A percentile compares a stretch with the other conserved stretches of the same genome.
Conservation (phyloP, 2,888 invertebrate genomes). For the Tipula unca region DNA sequence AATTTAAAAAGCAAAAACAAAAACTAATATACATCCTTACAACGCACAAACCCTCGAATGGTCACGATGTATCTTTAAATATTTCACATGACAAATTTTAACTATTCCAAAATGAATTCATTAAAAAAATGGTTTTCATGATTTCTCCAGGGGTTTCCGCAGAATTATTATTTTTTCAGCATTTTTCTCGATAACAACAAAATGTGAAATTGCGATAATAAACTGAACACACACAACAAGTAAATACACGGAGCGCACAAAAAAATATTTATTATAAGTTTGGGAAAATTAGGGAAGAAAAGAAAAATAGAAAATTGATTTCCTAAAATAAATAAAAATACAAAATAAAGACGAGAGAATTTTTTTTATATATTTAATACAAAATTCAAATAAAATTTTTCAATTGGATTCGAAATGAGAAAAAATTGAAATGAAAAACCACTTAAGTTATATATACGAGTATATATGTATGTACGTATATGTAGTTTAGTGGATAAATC, state of each 20-base stretch:
- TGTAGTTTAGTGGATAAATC: slow-evolving; percentile 14
- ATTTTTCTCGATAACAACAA: neutral
- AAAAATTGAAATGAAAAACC: neutral
- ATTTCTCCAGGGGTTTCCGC: neutral
- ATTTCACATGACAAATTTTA: neutral
- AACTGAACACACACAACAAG: neutral
- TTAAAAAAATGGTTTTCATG: neutral
- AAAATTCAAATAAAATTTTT: neutral
- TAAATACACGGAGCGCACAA: neutral
- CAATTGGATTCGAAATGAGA: neutral
- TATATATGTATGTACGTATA: no score
- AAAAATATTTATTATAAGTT: neutral
- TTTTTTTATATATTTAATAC: neutral
- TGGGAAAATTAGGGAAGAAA: neutral
- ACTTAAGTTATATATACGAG: neutral
- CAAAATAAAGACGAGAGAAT: neutral
- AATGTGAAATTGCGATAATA: neutral
- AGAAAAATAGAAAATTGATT: neutral
- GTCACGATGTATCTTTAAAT: neutral
- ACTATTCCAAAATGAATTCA: neutral
- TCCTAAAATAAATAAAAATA: neutral
- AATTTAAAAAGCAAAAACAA: neutral
- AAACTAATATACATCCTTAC: neutral
- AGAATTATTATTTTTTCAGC: neutral
- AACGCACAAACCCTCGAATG: neutral